A percentile compares a stretch with the other conserved stretches of the same genome.
Conservation (phyloP, 1,140 invertebrate species). For the Drosophila athabasca region DNA sequence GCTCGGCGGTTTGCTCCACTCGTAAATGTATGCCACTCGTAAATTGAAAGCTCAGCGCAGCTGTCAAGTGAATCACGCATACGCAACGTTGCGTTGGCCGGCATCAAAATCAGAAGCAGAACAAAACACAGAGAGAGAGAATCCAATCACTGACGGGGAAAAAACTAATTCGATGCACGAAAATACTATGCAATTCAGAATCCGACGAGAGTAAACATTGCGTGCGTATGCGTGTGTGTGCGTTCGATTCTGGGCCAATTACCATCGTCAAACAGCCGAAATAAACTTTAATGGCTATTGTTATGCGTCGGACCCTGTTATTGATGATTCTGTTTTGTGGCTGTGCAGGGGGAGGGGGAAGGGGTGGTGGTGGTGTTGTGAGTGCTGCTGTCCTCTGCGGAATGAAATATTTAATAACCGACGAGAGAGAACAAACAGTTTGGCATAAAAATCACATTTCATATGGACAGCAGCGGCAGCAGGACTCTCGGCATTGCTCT, state of each 20-base stretch:
- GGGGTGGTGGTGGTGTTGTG: conserved; percentile 12
- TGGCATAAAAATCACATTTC: conserved; percentile 56
- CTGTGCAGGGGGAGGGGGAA: background rate
- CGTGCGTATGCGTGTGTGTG: background rate
- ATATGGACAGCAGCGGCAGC: conserved; percentile 24
- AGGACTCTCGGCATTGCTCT: background rate
- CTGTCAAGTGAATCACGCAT: conserved; percentile 33
- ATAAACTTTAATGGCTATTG: conserved; percentile 71
- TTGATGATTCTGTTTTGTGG: conserved; percentile 33
- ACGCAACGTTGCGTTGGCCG: conserved; percentile 28
- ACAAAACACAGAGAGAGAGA: conserved; percentile 1
- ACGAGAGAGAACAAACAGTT: conserved; percentile 49
- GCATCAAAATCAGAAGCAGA: background rate
- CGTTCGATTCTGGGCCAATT: conserved; percentile 47
- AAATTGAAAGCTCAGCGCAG: conserved; percentile 48
- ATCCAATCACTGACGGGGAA: conserved; percentile 26
- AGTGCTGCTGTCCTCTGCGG: conserved; percentile 41
- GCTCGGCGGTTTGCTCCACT: background rate
- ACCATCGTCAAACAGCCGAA: conserved; percentile 52
- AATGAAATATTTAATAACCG: conserved; percentile 71
- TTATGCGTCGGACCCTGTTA: conserved; percentile 41
- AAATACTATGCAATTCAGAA: conserved; percentile 37
- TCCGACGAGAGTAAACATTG: conserved; percentile 30
- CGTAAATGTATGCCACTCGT: conserved; percentile 36
- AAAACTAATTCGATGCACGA: conserved; percentile 50